Conservation (phyloP, 2,113 vertebrate species). For the Lophochroa leadbeateri region DNA sequence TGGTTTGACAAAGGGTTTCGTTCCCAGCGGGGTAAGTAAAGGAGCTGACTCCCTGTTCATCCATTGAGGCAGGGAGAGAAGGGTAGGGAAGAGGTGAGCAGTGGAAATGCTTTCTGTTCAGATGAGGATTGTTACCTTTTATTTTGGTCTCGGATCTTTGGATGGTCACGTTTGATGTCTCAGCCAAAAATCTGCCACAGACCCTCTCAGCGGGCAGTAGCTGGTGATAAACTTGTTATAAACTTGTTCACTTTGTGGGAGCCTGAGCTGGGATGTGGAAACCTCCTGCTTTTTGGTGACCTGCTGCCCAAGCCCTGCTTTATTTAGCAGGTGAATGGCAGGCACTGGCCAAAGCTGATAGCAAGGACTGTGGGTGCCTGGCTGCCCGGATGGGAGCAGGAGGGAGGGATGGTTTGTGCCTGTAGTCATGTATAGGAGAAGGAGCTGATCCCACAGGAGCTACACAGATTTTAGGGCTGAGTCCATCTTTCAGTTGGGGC, state of each 20-base stretch:
- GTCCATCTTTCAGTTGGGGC: constrained; percentile 37
- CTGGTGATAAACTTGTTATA: not conserved
- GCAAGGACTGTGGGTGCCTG: rapidly evolving
- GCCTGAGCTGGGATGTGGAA: not conserved
- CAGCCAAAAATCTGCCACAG: not conserved
- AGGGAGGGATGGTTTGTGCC: not conserved
- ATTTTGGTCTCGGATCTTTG: not conserved
- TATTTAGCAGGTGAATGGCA: not conserved
- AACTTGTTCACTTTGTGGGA: not conserved
- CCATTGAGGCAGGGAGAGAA: not conserved
- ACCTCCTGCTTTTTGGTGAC: not conserved
- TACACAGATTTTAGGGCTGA: constrained; percentile 39
- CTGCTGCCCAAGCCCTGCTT: not conserved
- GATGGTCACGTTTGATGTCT: not conserved
- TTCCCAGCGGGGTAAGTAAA: constrained; percentile 52
- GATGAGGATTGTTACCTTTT: not conserved
- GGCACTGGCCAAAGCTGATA: not conserved
- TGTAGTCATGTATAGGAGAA: not conserved
- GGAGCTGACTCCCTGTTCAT: constrained; percentile 39
- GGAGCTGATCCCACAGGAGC: not conserved
- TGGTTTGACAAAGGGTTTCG: constrained; percentile 43
- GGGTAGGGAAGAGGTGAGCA: not conserved
- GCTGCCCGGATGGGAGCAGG: not conserved
- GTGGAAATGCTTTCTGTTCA: not conserved
- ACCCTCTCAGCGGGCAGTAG: not conserved